Evolutionary conservation across 1,140 invertebrate species (phyloP), one percentile per base, ranked within the genome.

Genomic region (Musca vetustissima): DNA sequence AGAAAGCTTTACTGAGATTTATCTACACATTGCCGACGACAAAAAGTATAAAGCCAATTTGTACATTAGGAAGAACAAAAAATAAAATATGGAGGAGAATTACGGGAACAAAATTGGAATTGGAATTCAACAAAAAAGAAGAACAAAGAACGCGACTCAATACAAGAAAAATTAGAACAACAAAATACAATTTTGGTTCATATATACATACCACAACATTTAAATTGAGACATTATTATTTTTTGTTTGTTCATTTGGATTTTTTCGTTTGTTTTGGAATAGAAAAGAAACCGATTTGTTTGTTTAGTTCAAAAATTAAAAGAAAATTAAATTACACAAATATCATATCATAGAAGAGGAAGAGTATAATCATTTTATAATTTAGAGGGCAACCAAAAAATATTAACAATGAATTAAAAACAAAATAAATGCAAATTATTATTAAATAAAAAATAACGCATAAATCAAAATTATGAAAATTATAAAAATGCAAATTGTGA

Each of bases 161-260:
- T 43, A 43, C 57, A 61, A 61, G 36, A 43, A 61, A n/a, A n/a
- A n/a, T n/a, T n/a, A n/a, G 21, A 61, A 61, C 1, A 36, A 52
- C 21, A 59, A 59, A 25, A 28, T 25, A 59, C 24, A 61, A 61
- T 43, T 36, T 32, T 36, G 17, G 49, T 52, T 52, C 21, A 52
- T 61, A 61, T 61, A 61, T 61, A 61, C 57, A 61, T 61, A 61
- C 57, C 57, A 61, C 57, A 61, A 61, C 57, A 61, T 43, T 61
- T 36, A 61, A 17, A 36, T 61, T 17, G 28, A 61, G 57, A 61
- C 25, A 43, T 43, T 43, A 43, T 43, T 43, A 9, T 43, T 43
- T 43, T 6, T 9, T 43, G 2, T 43, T 43, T 4, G 36, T 28
- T 28, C 3, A 32, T 32, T 32, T 32, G 28, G 28, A 4, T 59